A percentile compares a stretch with the other conserved stretches of the same genome.
Evolutionary conservation across 2,113 vertebrate genomes (phyloP).

Genomic region (Phaethon lepturus): DNA sequence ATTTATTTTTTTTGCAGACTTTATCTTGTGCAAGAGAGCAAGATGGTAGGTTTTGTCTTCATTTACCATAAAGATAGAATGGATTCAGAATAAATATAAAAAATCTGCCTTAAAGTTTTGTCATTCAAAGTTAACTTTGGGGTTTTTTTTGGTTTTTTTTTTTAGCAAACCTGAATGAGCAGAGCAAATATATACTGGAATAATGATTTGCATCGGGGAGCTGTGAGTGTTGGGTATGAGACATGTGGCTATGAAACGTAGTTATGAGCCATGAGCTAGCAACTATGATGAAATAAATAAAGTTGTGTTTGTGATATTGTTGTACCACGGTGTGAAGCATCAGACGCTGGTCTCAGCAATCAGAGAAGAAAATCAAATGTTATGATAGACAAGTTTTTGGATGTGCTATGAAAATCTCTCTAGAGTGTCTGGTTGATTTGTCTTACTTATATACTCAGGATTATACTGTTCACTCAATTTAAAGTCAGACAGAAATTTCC

Average conservation of each 20-base stretch:
- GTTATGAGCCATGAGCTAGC: neutral
- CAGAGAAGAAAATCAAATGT: neutral
- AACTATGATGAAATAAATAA: neutral
- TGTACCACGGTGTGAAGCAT: neutral
- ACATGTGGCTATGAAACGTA: neutral
- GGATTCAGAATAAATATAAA: neutral
- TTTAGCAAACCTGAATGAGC: neutral
- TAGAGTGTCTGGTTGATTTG: neutral
- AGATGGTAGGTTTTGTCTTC: neutral
- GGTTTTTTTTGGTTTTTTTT: too few relatives aligned
- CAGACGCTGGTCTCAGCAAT: neutral
- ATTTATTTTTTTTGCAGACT: neutral
- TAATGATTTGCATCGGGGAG: fast-evolving
- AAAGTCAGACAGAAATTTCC: neutral
- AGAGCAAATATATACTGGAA: neutral
- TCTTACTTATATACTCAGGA: neutral
- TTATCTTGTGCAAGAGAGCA: neutral
- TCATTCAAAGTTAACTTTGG: neutral
- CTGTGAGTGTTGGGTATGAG: neutral
- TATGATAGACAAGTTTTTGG: neutral
- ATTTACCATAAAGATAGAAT: neutral
- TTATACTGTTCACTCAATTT: neutral
- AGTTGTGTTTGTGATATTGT: neutral
- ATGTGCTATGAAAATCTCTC: neutral
- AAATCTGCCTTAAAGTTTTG: neutral